These are phyloP conservation scores for Nettapus auritus DNA, from an alignment of 2,113 vertebrate species.

Conservation along the genomic window DNA sequence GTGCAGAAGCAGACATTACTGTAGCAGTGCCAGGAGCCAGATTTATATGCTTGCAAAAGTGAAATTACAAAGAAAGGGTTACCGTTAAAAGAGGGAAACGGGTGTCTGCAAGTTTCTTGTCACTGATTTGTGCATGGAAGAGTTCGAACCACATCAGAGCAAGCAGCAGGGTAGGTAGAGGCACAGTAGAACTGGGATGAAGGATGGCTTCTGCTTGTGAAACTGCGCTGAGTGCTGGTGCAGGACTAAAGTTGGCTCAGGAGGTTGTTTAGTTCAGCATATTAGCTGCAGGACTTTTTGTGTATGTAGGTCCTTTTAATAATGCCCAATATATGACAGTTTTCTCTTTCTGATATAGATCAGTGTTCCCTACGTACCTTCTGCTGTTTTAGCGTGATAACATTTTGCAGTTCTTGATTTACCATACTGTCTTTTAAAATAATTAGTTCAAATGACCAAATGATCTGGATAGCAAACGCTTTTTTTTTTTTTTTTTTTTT, in stretches of 20 bases:
- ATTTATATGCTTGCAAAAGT: neutral
- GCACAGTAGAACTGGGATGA: neutral
- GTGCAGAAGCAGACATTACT: neutral
- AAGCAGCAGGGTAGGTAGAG: neutral
- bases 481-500: neutral
- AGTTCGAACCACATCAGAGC: neutral
- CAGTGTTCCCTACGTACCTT: neutral
- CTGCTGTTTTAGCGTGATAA: slow-evolving; percentile 1
- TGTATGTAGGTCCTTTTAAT: neutral
- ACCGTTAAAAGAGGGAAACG: neutral
- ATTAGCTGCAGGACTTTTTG: neutral
- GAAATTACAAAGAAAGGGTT: neutral
- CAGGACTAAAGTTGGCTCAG: neutral
- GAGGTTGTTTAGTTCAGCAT: neutral
- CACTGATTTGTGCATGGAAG: neutral
- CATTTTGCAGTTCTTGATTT: neutral
- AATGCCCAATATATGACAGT: neutral
- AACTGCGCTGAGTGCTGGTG: neutral
- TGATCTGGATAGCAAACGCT: neutral
- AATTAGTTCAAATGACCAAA: neutral
- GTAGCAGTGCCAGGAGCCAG: neutral
- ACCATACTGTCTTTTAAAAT: neutral
- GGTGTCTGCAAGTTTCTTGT: neutral
- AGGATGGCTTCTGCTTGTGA: neutral
- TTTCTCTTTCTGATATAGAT: neutral